Base-by-base conservation (phyloP, 2,797 vertebrate genomes). In the Thalassophryne amazonica region DNA sequence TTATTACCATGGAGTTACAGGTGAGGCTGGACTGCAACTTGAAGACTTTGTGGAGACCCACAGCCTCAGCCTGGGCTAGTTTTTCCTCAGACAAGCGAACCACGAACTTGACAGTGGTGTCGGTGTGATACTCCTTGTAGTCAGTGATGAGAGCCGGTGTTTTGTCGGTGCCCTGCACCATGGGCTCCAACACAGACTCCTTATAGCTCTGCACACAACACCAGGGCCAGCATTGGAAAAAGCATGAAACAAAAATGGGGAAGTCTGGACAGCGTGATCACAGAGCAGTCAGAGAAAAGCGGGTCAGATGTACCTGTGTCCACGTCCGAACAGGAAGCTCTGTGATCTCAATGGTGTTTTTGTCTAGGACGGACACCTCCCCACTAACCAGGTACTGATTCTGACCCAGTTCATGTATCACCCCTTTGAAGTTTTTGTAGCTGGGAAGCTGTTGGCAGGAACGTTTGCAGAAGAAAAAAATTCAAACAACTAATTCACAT, bases 1-100 rank as follows among this genome's bases (percentile, higher is more conserved):
- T 86, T 91, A n/a, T n/a, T n/a, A 95, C 97, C 97, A 99, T 99
- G 35, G 96, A 98, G 91, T 99, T 98, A 85, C 97, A 99, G 78
- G 97, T 99, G 68, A 99, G 94, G 63, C 91, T 93, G 62, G 97
- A 97, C 78, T 99, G 97, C 69, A 99, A 92, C 64, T 99, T 99
- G 83, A 99, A 99, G 67, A 99, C 95, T 88, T 98, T 99, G 85
- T 99, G 97, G 31, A 99, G 86, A 11, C 97, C 97, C 6, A 88
- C 95, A 21, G 95, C 90, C 85, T 99, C 97, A 6, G 97, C 97
- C 76, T 99, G 95, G 23, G 92, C 89, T 68, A 99, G 91, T 51
- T 99, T 99, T 76, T 99, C 97, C 88, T 98, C 96, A 1, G 93
- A 93, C 96, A 99, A 95, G 74, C 97, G 96, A 25, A 99, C 94